These are phyloP conservation scores for Oscheius sp. DNA, from an alignment of 1,140 invertebrate species.

Conservation along the genomic window DNA sequence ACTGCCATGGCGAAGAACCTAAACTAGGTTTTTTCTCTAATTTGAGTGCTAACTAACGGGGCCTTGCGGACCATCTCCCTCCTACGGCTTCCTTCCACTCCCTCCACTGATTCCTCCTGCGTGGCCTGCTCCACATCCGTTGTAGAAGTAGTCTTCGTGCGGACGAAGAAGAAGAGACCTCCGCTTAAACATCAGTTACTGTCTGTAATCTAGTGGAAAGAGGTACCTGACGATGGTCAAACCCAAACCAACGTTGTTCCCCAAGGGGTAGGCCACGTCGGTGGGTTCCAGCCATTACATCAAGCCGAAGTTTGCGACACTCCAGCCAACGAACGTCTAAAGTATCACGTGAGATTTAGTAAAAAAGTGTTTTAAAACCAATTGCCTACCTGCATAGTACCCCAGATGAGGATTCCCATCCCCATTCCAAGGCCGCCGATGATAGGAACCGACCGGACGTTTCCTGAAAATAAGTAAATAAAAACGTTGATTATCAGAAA, in stretches of 20 bases:
- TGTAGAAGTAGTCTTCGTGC: no score
- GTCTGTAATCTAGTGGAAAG: neutral
- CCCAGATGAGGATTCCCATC: slow-evolving; percentile 43
- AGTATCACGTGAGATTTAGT: slow-evolving; percentile 21
- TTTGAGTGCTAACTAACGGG: neutral
- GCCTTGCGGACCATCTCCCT: no score
- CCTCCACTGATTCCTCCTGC: no score
- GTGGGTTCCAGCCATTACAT: slow-evolving; percentile 48
- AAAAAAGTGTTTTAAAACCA: neutral
- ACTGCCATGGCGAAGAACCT: neutral
- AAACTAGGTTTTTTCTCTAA: neutral
- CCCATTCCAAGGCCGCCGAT: slow-evolving; percentile 42
- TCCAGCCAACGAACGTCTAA: slow-evolving; percentile 56
- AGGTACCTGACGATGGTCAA: slow-evolving; percentile 46
- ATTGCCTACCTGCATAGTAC: slow-evolving; percentile 37
- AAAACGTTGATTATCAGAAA: no score
- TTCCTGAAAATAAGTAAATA: slow-evolving; percentile 20
- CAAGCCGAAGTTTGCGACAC: slow-evolving; percentile 53
- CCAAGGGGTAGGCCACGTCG: slow-evolving; percentile 31
- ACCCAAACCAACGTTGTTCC: slow-evolving; percentile 51
- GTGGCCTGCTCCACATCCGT: no score
- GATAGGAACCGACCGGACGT: slow-evolving; percentile 42
- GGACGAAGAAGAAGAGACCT: no score
- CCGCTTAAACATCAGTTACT: neutral
- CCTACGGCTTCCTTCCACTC: no score